phyloP scores from a whole-genome alignment of 2,888 invertebrate genomes.

The Abrostola tripartita region DNA sequence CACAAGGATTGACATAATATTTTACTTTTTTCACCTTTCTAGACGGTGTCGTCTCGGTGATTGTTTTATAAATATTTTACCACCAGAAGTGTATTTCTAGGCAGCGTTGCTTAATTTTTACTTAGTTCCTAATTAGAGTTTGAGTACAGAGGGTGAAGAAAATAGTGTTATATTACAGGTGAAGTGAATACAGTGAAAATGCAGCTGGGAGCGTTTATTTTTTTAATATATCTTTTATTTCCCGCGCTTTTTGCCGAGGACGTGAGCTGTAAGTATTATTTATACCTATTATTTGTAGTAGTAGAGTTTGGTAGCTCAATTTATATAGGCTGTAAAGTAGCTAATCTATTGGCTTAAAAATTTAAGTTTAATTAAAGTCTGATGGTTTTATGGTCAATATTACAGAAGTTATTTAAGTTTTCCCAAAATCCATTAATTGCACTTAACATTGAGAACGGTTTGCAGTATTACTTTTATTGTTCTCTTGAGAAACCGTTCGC shows the following conservation, averaged over 20 bases:
- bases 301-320: neutral
- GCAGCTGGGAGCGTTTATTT: slow-evolving; percentile 66
- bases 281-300: neutral
- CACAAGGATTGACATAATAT: slow-evolving; percentile 70
- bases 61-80: slow-evolving; percentile 79
- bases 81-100: slow-evolving; percentile 74
- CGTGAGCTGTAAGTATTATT: slow-evolving; percentile 79
- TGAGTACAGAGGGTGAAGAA: slow-evolving; percentile 22
- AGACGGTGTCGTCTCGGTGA: slow-evolving; percentile 62
- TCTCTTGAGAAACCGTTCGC: too few species aligned
- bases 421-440: too few species aligned
- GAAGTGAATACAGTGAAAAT: slow-evolving; percentile 61
- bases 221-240: slow-evolving; percentile 65
- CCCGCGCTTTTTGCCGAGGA: slow-evolving; percentile 75
- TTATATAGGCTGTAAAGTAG: neutral
- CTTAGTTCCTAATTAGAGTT: slow-evolving; percentile 40
- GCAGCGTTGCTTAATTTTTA: slow-evolving; percentile 26
- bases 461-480: too few species aligned
- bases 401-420: too few species aligned
- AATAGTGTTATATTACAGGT: slow-evolving; percentile 40
- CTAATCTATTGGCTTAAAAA: too few species aligned
- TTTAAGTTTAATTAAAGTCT: too few species aligned
- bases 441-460: too few species aligned
- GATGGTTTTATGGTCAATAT: too few species aligned
- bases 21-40: slow-evolving; percentile 63